These are phyloP conservation scores for Chelonia mydas DNA, from an alignment of 2,797 vertebrate genomes.

Conservation along the genomic window DNA sequence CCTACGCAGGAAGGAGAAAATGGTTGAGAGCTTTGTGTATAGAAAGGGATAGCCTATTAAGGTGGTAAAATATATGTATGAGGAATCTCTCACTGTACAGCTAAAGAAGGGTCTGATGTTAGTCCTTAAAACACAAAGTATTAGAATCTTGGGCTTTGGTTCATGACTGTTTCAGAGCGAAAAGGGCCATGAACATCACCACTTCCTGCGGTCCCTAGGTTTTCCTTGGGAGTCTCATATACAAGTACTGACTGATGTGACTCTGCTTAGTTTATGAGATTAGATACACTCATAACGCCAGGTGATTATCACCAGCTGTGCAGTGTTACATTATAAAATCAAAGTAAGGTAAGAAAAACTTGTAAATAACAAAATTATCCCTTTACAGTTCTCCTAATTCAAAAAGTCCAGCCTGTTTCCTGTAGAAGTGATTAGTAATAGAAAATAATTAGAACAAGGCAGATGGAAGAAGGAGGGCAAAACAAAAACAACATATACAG, in stretches of 20 bases:
- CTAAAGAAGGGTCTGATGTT: not conserved
- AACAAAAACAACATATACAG: conserved; percentile 60
- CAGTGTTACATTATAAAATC: conserved; percentile 56
- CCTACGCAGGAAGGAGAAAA: not conserved
- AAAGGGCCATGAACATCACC: not conserved
- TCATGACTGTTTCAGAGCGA: not conserved
- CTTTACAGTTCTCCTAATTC: conserved; percentile 62
- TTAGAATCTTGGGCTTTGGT: not conserved
- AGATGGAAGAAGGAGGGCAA: conserved; percentile 75
- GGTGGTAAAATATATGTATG: not conserved
- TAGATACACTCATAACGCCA: not conserved
- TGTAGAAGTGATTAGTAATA: conserved; percentile 73
- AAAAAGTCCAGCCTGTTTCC: conserved; percentile 59
- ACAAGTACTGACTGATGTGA: not conserved
- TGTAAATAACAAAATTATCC: conserved; percentile 68
- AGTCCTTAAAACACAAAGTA: not conserved
- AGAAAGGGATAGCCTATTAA: not conserved
- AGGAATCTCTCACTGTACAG: not conserved
- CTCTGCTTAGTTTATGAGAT: conserved; percentile 53
- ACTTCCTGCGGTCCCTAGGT: accelerated
- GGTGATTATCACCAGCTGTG: conserved; percentile 74
- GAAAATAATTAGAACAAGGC: conserved; percentile 76
- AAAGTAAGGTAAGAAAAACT: conserved; percentile 60
- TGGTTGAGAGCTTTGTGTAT: not conserved
- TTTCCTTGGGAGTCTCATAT: not conserved